Base-by-base conservation (phyloP, 1,140 invertebrate species). In the Megathymus violae region DNA sequence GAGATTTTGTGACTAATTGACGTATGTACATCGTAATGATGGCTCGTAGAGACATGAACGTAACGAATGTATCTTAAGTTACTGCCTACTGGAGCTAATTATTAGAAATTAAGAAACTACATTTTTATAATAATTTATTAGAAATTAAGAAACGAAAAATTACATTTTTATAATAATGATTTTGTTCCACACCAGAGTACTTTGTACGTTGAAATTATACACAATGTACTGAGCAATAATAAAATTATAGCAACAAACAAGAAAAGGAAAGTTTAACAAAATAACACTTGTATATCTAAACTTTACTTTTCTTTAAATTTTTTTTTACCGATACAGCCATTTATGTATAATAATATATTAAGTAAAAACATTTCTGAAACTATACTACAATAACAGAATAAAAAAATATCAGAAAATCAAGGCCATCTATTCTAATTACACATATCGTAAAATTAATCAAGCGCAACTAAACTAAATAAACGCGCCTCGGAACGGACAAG, bases 361-460 rank as follows among this genome's bases (percentile, higher is more conserved):
- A 22, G 19, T 22, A 22, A 3, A 22, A 22, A 5, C 27, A 31
- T 31, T 31, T 31, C 7, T 4, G 9, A 31, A 9, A 7, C 27
- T 31, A 5, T 7, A 3, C 27, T 5, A 6, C 4, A 31, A 6
- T 31, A 31, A 6, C 4, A 31, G 7, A 36, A 7, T 36, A 11
- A n/a, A 51, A 62, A 22, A 15, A 43, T 43, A 19, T 40, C 40
- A 44, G 14, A 27, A 58, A 48, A 48, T 34, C 43, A 58, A 38
- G 34, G 15, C 22, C 52, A 64, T 40, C 70, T 68, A 73, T 77
- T 74, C 71, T 76, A 82, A 83, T 86, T 83, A 76, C 71, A 84
- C 72, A 80, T 71, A 70, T 76, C 76, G 71, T 85, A 80, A 89
- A 87, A 78, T 76, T 82, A 85, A 89, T 86, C 80, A 73, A 67